Percentiles rank a stretch among this genome's conserved stretches.
These are phyloP conservation scores for Dicycla oo DNA, from an alignment of 2,888 invertebrate species.

Conservation along the genomic window DNA sequence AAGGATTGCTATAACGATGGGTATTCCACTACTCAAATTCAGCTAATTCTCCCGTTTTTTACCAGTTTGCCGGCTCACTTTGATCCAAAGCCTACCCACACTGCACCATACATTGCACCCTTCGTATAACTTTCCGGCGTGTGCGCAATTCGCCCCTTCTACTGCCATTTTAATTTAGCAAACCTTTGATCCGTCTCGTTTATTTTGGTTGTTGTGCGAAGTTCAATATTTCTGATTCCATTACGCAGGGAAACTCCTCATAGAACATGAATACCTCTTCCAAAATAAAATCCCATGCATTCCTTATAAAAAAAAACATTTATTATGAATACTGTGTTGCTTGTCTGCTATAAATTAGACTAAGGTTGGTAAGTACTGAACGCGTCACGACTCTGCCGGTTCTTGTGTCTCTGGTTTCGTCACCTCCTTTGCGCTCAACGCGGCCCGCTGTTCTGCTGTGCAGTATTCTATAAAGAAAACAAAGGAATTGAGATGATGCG, in stretches of 20 bases:
- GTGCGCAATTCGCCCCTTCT: background rate
- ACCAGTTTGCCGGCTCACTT: background rate
- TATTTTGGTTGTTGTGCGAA: background rate
- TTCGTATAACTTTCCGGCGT: background rate
- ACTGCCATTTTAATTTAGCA: background rate
- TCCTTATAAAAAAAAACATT: conserved; percentile 75
- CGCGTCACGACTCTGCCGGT: conserved; percentile 80
- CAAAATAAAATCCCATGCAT: conserved; percentile 41
- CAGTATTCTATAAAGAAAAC: conserved; percentile 82
- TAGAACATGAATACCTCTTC: background rate
- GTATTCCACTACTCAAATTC: background rate
- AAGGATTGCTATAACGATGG: background rate
- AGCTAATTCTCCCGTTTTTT: background rate
- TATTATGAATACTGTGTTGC: conserved; percentile 86
- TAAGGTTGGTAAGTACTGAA: conserved; percentile 80
- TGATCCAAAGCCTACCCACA: background rate
- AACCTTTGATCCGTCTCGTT: too few relatives aligned
- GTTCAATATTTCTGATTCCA: background rate
- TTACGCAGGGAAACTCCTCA: background rate
- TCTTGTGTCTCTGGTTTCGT: conserved; percentile 66
- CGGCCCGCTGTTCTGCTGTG: conserved; percentile 85
- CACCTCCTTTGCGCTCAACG: conserved; percentile 75
- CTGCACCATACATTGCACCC: too few relatives aligned
- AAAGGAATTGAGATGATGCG: background rate
- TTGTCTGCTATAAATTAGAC: conserved; percentile 82